A percentile compares a stretch with the other conserved stretches of the same genome.
Conservation (phyloP, 2,888 invertebrate genomes). For the Epirrita christyi region DNA sequence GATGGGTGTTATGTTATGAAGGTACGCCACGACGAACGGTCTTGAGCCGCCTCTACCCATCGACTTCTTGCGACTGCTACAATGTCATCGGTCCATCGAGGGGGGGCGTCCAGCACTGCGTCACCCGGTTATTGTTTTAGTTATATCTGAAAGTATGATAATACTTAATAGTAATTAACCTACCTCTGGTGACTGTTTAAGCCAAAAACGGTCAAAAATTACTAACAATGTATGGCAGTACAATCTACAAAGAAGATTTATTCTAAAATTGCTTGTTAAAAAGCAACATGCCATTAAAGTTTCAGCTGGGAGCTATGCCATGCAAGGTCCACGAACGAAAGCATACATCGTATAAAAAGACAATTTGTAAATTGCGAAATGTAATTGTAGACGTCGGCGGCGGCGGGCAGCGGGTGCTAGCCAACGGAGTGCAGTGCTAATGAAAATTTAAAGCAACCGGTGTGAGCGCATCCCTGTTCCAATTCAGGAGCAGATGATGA, state of each 20-base stretch:
- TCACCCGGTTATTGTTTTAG: too few species aligned
- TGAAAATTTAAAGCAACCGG: slow-evolving; percentile 80
- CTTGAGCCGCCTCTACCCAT: too few species aligned
- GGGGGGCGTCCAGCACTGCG: too few species aligned
- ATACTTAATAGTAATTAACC: too few species aligned
- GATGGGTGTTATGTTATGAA: too few species aligned
- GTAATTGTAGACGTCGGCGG: slow-evolving; percentile 63
- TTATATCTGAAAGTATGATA: too few species aligned
- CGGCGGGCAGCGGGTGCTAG: slow-evolving; percentile 39
- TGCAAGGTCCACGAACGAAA: slow-evolving; percentile 45
- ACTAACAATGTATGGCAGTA: too few species aligned
- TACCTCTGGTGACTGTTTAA: too few species aligned
- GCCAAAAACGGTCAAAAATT: too few species aligned
- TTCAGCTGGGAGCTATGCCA: slow-evolving; percentile 28
- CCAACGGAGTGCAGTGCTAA: slow-evolving; percentile 57
- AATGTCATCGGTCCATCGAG: too few species aligned
- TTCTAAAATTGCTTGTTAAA: slow-evolving; percentile 14
- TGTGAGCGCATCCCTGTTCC: slow-evolving; percentile 48
- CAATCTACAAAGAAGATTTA: background rate
- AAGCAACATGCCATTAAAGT: slow-evolving; percentile 30
- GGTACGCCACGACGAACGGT: too few species aligned
- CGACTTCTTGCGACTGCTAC: too few species aligned
- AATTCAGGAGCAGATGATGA: slow-evolving; percentile 38
- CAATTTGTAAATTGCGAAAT: slow-evolving; percentile 73
- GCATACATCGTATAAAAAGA: slow-evolving; percentile 64